A percentile compares a stretch with the other conserved stretches of the same genome.
phyloP scores from a whole-genome alignment of 2,888 invertebrate species.

The Proisotoma minuta region DNA sequence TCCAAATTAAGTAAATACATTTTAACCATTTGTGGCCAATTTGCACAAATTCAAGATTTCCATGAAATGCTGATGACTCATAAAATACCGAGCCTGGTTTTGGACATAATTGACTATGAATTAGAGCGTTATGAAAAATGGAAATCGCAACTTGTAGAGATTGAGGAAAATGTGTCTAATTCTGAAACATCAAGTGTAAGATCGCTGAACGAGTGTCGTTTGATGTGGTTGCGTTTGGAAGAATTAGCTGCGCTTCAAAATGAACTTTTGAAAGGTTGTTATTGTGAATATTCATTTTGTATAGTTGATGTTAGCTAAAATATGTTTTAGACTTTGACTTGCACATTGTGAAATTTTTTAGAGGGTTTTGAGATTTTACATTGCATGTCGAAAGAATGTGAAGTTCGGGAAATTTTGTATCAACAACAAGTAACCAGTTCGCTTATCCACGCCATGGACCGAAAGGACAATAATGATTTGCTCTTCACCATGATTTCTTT shows the following conservation, averaged over 20 bases:
- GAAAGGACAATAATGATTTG: conserved; percentile 20
- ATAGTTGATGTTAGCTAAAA: neutral
- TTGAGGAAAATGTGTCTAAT: conserved; percentile 15
- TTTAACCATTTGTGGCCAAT: conserved; percentile 26
- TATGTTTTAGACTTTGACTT: neutral
- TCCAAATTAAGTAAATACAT: conserved; percentile 22
- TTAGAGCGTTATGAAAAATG: conserved; percentile 33
- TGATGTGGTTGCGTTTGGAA: conserved; percentile 13
- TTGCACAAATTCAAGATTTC: conserved; percentile 30
- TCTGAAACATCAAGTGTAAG: neutral
- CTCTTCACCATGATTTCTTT: conserved; percentile 22
- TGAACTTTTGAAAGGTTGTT: conserved; percentile 14
- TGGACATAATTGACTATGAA: conserved; percentile 31
- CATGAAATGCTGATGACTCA: conserved; percentile 28
- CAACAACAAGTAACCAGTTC: conserved; percentile 27
- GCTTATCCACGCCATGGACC: conserved; percentile 20
- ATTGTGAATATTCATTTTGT: neutral
- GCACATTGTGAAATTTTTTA: no score
- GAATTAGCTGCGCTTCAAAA: conserved; percentile 20
- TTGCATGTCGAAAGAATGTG: conserved; percentile 24
- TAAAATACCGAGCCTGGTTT: conserved; percentile 15
- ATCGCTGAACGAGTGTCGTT: conserved; percentile 9
- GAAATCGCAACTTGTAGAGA: conserved; percentile 23
- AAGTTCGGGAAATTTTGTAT: conserved; percentile 17
- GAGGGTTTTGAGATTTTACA: conserved; percentile 34